phyloP scores from a whole-genome alignment of 2,113 vertebrate species.

The Scophthalmus maximus region DNA sequence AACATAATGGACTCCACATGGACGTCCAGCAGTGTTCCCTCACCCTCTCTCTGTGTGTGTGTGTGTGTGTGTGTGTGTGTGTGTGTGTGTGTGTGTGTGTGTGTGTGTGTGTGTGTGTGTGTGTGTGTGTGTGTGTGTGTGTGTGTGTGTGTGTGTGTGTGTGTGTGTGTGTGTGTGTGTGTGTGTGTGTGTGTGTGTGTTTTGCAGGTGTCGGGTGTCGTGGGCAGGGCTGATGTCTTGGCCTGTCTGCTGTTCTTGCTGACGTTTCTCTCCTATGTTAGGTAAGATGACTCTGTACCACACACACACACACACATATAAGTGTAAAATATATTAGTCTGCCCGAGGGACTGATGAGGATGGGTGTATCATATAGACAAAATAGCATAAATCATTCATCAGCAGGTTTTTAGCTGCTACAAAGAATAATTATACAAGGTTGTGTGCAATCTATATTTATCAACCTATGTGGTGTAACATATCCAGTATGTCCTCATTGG shows the following conservation, averaged over 20 bases:
- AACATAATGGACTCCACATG: conserved; percentile 17
- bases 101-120: conserved; percentile 39
- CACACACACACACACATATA: too few species aligned
- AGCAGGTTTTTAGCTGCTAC: too few species aligned
- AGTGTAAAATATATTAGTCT: too few species aligned
- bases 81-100: conserved; percentile 26
- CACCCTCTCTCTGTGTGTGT: too few species aligned
- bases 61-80: conserved; percentile 45
- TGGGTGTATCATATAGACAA: too few species aligned
- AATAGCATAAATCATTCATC: too few species aligned
- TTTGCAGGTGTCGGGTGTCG: conserved; percentile 94
- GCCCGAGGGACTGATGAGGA: too few species aligned
- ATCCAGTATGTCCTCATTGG: too few species aligned
- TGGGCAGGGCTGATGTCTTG: conserved; percentile 95
- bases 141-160: conserved; percentile 41
- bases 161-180: conserved; percentile 26
- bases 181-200: conserved; percentile 45
- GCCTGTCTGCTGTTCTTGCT: conserved; percentile 94
- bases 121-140: conserved; percentile 42
- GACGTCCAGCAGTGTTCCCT: too few species aligned
- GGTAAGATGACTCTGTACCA: conserved; percentile 81
- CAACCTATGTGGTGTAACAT: too few species aligned
- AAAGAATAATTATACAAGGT: too few species aligned
- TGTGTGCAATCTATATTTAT: too few species aligned
- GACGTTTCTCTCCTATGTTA: conserved; percentile 95